phyloP scores from a whole-genome alignment of 2,797 vertebrate species.

The Sus cebifrons region DNA sequence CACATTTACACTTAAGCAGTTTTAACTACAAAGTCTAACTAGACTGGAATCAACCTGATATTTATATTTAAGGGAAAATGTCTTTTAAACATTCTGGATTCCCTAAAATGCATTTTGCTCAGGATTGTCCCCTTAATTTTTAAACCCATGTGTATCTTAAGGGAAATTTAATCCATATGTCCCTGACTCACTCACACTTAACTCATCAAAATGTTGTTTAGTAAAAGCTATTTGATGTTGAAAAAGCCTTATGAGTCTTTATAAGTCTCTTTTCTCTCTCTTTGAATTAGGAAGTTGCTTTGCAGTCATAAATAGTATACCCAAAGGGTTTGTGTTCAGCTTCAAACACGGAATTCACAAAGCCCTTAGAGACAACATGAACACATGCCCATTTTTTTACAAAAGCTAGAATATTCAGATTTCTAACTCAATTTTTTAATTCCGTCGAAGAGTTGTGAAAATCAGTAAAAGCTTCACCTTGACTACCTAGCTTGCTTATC shows the following conservation, averaged over 20 bases:
- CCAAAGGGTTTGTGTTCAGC: constrained; percentile 61
- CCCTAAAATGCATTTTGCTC: constrained; percentile 76
- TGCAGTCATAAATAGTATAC: constrained; percentile 79
- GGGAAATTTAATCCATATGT: constrained; percentile 88
- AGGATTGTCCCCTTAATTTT: constrained; percentile 78
- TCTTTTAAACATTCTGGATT: constrained; percentile 73
- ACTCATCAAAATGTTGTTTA: constrained; percentile 87
- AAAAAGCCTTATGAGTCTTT: constrained; percentile 82
- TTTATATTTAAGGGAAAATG: constrained; percentile 43
- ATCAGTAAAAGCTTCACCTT: constrained; percentile 70
- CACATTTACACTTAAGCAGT: constrained; percentile 36
- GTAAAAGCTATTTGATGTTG: constrained; percentile 87
- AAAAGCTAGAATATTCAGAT: constrained; percentile 81
- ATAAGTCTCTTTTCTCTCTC: constrained; percentile 77
- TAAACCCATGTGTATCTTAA: constrained; percentile 86
- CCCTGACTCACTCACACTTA: constrained; percentile 86
- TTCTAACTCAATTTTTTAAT: constrained; percentile 78
- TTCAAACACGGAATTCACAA: constrained; percentile 72
- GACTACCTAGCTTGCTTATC: constrained; percentile 17
- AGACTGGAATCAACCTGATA: constrained; percentile 56
- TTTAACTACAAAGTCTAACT: constrained; percentile 73
- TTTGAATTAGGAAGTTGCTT: constrained; percentile 82
- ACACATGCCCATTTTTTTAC: constrained; percentile 50
- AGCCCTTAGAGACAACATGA: constrained; percentile 45
- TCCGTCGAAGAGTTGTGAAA: constrained; percentile 38